A percentile compares a stretch with the other conserved stretches of the same genome.
Evolutionary conservation across 2,888 invertebrate genomes (phyloP).

Genomic region (Ptychoptera albimana): DNA sequence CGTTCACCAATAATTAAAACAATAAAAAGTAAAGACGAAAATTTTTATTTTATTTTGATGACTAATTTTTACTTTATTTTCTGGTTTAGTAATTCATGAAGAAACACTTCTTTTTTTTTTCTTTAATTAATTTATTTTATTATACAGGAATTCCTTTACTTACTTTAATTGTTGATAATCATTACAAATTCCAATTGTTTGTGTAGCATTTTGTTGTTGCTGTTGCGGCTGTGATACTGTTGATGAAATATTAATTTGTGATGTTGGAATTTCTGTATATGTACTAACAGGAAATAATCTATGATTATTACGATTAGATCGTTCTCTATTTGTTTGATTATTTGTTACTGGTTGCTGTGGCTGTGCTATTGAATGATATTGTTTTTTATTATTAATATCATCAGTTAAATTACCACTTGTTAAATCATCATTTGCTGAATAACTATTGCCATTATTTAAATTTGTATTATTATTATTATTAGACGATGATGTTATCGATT

Average conservation of each 20-base stretch:
- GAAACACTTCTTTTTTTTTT: too few species aligned
- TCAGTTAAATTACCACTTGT: conserved; percentile 6
- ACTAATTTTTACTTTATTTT: too few species aligned
- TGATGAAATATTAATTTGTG: conserved; percentile 17
- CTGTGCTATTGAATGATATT: background rate
- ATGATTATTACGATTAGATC: conserved; percentile 30
- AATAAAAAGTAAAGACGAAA: too few species aligned
- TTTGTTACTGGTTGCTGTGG: conserved; percentile 6
- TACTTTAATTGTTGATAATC: conserved; percentile 11
- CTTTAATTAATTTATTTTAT: too few species aligned
- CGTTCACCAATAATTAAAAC: too few species aligned
- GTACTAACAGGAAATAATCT: conserved; percentile 54
- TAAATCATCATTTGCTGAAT: background rate
- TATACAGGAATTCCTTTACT: conserved; percentile 4
- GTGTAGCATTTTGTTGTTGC: conserved; percentile 17
- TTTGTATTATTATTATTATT: conserved; percentile 27
- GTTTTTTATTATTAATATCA: background rate
- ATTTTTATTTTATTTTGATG: too few species aligned
- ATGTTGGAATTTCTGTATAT: conserved; percentile 36
- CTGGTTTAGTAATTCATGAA: too few species aligned
- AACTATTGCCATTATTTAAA: background rate
- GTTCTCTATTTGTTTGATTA: conserved; percentile 1
- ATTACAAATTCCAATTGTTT: too few species aligned
- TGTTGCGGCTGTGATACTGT: conserved; percentile 19
- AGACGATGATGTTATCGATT: conserved; percentile 16